A percentile compares a stretch with the other conserved stretches of the same genome.
phyloP scores from a whole-genome alignment of 1,140 invertebrate species.

The Ceratina calcarata region DNA sequence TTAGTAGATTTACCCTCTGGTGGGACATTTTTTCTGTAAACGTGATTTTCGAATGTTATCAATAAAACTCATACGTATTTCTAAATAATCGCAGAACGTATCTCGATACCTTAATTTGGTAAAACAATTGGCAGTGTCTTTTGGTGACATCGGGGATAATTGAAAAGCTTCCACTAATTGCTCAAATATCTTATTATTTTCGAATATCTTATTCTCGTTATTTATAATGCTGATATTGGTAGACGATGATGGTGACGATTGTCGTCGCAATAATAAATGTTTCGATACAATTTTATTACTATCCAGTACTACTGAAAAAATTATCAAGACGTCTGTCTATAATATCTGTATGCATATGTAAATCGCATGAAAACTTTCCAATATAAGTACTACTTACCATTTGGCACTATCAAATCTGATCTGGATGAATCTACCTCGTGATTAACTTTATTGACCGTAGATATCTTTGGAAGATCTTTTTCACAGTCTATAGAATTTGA shows the following conservation, averaged over 20 bases:
- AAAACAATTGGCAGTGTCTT: conserved; percentile 58
- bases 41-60: neutral
- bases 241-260: conserved; percentile 68
- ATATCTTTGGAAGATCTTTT: conserved; percentile 67
- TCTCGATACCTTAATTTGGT: conserved; percentile 66
- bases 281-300: conserved; percentile 68
- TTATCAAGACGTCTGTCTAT: neutral
- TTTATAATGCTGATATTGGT: conserved; percentile 63
- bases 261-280: conserved; percentile 66
- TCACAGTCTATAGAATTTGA: conserved; percentile 76
- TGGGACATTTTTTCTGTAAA: conserved; percentile 63
- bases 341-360: conserved; percentile 8
- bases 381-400: conserved; percentile 58
- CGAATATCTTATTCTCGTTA: conserved; percentile 68
- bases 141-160: conserved; percentile 61
- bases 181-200: conserved; percentile 59
- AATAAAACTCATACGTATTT: neutral
- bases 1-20: conserved; percentile 56
- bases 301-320: conserved; percentile 65
- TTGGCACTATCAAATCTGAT: conserved; percentile 71
- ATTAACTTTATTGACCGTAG: conserved; percentile 60
- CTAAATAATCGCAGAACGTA: conserved; percentile 2
- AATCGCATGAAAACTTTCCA: neutral
- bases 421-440: conserved; percentile 62
- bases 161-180: conserved; percentile 70